Evolutionary conservation across 23 tunicate species (phyloP).

Genomic region (Diplosoma virens): DNA sequence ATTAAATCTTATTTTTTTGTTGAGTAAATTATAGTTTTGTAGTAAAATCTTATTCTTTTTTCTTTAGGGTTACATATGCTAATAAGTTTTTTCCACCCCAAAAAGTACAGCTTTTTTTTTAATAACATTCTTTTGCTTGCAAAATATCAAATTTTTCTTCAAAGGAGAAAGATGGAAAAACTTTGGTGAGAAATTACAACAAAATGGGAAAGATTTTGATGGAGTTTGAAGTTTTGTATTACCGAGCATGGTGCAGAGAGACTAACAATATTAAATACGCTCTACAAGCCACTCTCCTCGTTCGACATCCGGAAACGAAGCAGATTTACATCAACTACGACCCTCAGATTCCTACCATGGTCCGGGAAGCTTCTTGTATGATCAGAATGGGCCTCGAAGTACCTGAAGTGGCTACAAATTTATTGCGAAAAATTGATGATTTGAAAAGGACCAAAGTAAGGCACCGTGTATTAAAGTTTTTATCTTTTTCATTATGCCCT

Average conservation of each 20-base stretch:
- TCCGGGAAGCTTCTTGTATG: slow-evolving; percentile 85
- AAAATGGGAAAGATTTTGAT: slow-evolving; percentile 89
- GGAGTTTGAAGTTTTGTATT: slow-evolving; percentile 92
- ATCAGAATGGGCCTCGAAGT: slow-evolving; percentile 78
- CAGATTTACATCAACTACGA: slow-evolving; percentile 87
- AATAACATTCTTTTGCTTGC: too few relatives aligned
- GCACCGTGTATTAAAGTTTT: neutral
- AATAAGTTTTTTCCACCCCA: too few relatives aligned
- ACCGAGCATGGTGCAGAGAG: slow-evolving; percentile 95
- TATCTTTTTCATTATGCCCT: too few relatives aligned
- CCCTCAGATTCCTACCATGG: slow-evolving; percentile 86
- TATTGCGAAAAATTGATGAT: slow-evolving; percentile 64
- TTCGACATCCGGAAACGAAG: slow-evolving; percentile 94
- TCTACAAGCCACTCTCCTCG: slow-evolving; percentile 90
- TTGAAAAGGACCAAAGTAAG: slow-evolving; percentile 70
- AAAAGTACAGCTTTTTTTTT: too few relatives aligned
- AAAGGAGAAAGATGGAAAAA: slow-evolving; percentile 86
- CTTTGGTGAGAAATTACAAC: slow-evolving; percentile 70
- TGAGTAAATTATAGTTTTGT: too few relatives aligned
- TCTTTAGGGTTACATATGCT: too few relatives aligned
- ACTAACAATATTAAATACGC: slow-evolving; percentile 83
- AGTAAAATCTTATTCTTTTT: too few relatives aligned
- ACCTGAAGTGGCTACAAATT: slow-evolving; percentile 65
- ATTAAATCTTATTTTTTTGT: too few relatives aligned
- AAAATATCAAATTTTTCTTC: neutral